Base-by-base conservation (phyloP, 1,140 invertebrate genomes). In the Ditylenchus dipsaci region DNA sequence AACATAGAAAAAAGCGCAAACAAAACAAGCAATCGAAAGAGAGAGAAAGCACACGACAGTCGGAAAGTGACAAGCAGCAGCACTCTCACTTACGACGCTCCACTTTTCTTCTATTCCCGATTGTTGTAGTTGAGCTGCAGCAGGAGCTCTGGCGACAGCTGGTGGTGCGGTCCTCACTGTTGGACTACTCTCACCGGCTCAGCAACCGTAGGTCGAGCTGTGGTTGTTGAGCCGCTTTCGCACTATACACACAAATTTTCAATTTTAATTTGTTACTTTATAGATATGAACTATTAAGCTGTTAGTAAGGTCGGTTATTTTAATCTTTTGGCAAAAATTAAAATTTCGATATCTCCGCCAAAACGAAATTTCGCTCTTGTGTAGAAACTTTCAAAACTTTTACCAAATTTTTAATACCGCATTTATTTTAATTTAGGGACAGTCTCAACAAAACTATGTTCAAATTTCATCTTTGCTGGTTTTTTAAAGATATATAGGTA, bases 1-100 rank as follows among this genome's bases (percentile, higher is more conserved):
- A 29, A 69, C 21, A 47, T n/a, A 17, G n/a, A 67, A 69, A 13
- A 38, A 71, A 13, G 26, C 13, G 30, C 7, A 69, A 63, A 66
- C 71, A 58, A 53, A 53, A 7, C n/a, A 53, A 53, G 49, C 49
- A 26, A 53, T 19, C 15, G 49, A 53, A 53, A 53, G 8, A 53
- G n/a, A 53, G 3, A 8, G 49, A 53, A 26, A 26, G 23, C 49
- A 53, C n/a, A 19, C n/a, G 49, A 26, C 49, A 53, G 23, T 53
- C 49, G 49, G 33, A 38, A n/a, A 38, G 33, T 11, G 33, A 38
- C 33, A 38, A 38, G 33, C 33, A 38, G 33, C 33, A 38, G 3
- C 33, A 38, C 23, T 53, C 49, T 21, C 49, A 53, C 49, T 53
- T 53, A 53, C 49, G n/a, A 26, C 49, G 49, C 15, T 53, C 49